Percentiles rank a stretch among this genome's conserved stretches.
Evolutionary conservation across 1,140 invertebrate genomes (phyloP).

Genomic region (Euborellia annulipes): DNA sequence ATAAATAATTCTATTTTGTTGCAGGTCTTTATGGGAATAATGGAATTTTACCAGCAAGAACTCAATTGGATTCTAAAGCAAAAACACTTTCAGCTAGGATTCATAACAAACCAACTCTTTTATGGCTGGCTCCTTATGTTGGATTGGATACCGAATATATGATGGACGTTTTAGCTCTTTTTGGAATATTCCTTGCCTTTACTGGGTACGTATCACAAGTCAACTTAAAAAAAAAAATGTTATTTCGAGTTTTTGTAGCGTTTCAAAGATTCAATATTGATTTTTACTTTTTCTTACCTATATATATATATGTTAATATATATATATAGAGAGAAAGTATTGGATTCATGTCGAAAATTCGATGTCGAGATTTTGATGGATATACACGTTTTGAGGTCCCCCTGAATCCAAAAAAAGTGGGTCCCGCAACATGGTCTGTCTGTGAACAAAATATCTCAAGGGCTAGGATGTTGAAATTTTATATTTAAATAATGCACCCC

Average conservation of each 20-base stretch:
- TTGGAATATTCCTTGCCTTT: slow-evolving; percentile 48
- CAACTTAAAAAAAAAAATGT: neutral
- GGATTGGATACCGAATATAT: slow-evolving; percentile 50
- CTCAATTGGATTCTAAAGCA: slow-evolving; percentile 36
- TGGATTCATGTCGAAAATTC: no score
- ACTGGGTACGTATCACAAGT: slow-evolving; percentile 41
- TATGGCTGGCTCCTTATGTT: slow-evolving; percentile 51
- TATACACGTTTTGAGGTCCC: no score
- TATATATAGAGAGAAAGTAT: no score
- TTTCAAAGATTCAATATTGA: neutral
- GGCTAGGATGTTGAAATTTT: no score
- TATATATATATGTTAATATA: no score
- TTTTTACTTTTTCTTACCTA: no score
- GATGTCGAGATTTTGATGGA: no score
- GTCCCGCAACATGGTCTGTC: no score
- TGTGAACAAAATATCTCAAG: no score
- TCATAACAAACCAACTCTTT: slow-evolving; percentile 46
- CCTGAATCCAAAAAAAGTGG: no score
- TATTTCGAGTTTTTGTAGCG: neutral
- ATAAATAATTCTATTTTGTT: no score
- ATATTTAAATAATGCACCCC: no score
- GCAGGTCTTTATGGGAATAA: slow-evolving; percentile 64
- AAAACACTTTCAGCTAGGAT: slow-evolving; percentile 34
- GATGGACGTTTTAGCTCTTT: slow-evolving; percentile 52
- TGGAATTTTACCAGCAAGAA: slow-evolving; percentile 55